Evolutionary conservation across 2,113 vertebrate genomes (phyloP), one percentile per base, ranked within the genome.

Genomic region (Candoia aspera): DNA sequence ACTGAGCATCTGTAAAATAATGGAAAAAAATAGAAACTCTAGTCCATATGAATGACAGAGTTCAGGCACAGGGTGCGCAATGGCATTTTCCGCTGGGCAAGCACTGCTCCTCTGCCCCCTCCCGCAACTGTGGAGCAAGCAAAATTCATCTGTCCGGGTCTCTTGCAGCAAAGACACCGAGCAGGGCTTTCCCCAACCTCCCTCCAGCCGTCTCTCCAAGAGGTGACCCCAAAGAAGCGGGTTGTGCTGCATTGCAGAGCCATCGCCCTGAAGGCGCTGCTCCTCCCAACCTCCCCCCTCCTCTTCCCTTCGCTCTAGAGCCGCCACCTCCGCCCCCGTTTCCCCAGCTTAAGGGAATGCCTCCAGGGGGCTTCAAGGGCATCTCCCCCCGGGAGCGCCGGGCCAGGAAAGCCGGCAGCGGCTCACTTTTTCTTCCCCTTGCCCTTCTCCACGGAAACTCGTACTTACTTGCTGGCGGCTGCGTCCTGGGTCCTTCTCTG

Each of bases 401-500:
- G 0, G 57, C 23, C 57, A 24, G 57, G 9, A 12, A 2, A 49
- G 42, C 26, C 15, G 37, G 23, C 84, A 1, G 8, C 26, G 24
- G 21, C 11, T 2, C 8, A 37, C 23, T 49, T 29, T 62, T 33
- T 54, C 15, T 13, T 53, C 62, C 46, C 6, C 89, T 29, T 73
- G 5, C 26, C 93, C 84, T 68, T 11, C n/a, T 49, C 6, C 49
- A 8, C 49, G 49, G 49, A 5, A 49, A 49, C 49, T 10, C 33
- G 73, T 21, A 88, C 91, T 68, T 49, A 79, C 49, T 84, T 0
- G 10, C 93, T 46, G 90, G 68, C 62, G 91, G 92, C 94, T 96
- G 94, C 92, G 89, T 93, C 95, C 84, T 89, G 93, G 94, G 94
- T 95, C 93, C 95, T 92, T 94, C 95, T 96, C 92, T 93, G 96